phyloP scores from a whole-genome alignment of 2,113 vertebrate species.

The Carassius auratus region DNA sequence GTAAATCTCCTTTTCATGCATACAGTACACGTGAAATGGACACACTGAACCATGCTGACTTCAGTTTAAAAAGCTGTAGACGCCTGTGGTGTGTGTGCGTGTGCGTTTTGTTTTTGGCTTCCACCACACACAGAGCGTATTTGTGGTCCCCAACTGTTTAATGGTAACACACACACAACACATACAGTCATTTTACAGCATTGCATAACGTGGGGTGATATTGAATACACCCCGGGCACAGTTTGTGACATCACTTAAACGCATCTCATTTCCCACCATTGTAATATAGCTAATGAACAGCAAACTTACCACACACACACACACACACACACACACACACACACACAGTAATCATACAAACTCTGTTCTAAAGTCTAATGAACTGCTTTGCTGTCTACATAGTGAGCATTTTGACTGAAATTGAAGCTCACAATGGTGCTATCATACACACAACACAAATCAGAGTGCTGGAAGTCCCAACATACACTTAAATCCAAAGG shows the following conservation, averaged over 20 bases:
- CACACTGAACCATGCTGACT: background rate
- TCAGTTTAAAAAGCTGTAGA: conserved; percentile 30
- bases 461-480: background rate
- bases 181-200: background rate
- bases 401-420: background rate
- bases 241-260: conserved; percentile 34
- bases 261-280: conserved; percentile 28
- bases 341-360: background rate
- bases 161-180: conserved; percentile 24
- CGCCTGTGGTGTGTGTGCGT: background rate
- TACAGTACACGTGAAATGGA: background rate
- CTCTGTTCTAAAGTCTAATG: background rate
- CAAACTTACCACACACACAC: background rate
- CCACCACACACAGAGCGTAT: conserved; percentile 1
- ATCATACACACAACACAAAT: background rate
- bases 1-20: background rate
- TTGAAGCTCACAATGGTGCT: background rate
- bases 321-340: too few species aligned
- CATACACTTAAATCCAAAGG: background rate
- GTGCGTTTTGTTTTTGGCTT: background rate
- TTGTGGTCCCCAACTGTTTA: conserved; percentile 32
- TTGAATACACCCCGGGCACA: conserved; percentile 29
- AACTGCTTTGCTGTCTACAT: background rate
- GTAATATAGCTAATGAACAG: conserved; percentile 31
- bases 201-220: conserved; percentile 26